Percentiles rank a stretch among this genome's conserved stretches.
phyloP scores from a whole-genome alignment of 2,888 invertebrate genomes.

The Nephrocerus scutellatus region DNA sequence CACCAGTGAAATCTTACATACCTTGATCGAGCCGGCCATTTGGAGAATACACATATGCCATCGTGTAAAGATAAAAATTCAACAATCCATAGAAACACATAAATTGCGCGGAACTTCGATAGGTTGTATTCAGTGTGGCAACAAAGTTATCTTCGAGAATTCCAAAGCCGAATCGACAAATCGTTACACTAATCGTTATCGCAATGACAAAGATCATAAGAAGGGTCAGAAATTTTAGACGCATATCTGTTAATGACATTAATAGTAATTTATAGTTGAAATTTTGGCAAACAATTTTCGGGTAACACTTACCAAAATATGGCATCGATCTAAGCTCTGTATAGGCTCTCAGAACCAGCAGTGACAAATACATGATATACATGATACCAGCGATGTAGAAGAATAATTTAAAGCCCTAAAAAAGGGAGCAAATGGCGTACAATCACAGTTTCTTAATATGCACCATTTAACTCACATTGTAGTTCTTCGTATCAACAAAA shows the following conservation, averaged over 20 bases:
- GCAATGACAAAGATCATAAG: slow-evolving; percentile 74
- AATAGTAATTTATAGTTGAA: neutral
- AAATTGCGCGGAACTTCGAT: slow-evolving; percentile 88
- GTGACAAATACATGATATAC: slow-evolving; percentile 77
- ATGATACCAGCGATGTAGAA: slow-evolving; percentile 79
- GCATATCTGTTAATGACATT: slow-evolving; percentile 60
- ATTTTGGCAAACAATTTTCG: neutral
- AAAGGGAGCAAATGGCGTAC: slow-evolving; percentile 24
- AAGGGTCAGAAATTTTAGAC: slow-evolving; percentile 83
- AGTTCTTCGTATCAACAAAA: slow-evolving; percentile 72
- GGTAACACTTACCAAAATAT: slow-evolving; percentile 75
- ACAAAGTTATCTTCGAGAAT: slow-evolving; percentile 92
- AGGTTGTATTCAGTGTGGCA: slow-evolving; percentile 76
- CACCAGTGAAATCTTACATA: slow-evolving; percentile 47
- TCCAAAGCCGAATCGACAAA: slow-evolving; percentile 79
- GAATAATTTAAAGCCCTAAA: slow-evolving; percentile 82
- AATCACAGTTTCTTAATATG: slow-evolving; percentile 23
- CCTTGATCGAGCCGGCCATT: slow-evolving; percentile 74
- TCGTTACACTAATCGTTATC: slow-evolving; percentile 67
- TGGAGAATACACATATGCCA: slow-evolving; percentile 93
- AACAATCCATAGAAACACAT: slow-evolving; percentile 91
- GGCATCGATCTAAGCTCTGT: slow-evolving; percentile 95
- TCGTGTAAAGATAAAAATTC: slow-evolving; percentile 87
- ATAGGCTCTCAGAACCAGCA: slow-evolving; percentile 82
- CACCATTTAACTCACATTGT: slow-evolving; percentile 62